Percentiles rank a stretch among this genome's conserved stretches.
Evolutionary conservation across 2,797 vertebrate genomes (phyloP).

Genomic region (Coluber constrictor): DNA sequence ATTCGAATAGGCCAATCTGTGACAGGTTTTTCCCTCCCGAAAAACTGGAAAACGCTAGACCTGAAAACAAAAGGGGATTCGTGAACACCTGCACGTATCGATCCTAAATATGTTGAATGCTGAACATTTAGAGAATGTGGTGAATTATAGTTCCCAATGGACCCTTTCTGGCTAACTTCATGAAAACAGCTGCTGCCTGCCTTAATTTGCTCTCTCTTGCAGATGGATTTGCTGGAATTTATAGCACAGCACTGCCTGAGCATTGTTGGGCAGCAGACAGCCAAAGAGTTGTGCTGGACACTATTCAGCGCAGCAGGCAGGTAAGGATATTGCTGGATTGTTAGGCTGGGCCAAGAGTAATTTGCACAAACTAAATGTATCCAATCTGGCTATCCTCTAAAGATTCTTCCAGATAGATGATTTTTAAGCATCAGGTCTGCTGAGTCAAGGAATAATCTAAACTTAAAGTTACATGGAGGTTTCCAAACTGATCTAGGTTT

Average conservation of each 20-base stretch:
- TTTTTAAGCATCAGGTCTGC: background rate
- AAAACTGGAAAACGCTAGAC: background rate
- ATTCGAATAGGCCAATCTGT: background rate
- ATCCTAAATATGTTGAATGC: background rate
- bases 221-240: conserved; percentile 92
- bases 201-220: conserved; percentile 31
- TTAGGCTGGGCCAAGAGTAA: background rate
- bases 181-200: background rate
- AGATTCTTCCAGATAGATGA: background rate
- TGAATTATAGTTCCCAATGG: background rate
- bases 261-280: conserved; percentile 94
- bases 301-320: conserved; percentile 85
- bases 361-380: background rate
- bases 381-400: background rate
- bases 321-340: conserved; percentile 60
- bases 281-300: conserved; percentile 82
- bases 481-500: background rate
- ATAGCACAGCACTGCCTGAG: conserved; percentile 77
- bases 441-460: background rate
- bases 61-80: background rate
- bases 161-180: background rate
- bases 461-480: background rate
- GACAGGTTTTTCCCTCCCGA: background rate
- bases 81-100: background rate
- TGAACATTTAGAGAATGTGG: background rate